Percentiles rank a stretch among this genome's conserved stretches.
These are phyloP conservation scores for Phyllotreta striolata DNA, from an alignment of 2,888 invertebrate genomes.

Conservation along the genomic window DNA sequence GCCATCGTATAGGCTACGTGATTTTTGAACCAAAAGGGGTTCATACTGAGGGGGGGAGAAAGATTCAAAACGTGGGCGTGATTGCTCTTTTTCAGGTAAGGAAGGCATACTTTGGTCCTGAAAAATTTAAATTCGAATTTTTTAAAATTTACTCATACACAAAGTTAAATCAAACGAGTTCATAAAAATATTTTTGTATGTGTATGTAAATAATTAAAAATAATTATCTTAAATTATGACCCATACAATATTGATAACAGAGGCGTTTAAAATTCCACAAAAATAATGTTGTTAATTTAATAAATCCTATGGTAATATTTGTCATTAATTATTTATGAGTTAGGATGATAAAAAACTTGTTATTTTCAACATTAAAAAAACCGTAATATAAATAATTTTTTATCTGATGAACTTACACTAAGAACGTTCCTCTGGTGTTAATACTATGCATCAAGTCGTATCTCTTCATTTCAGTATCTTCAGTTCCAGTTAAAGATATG, in stretches of 20 bases:
- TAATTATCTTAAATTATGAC: no score
- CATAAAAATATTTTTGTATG: no score
- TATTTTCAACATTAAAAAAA: background rate
- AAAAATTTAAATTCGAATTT: conserved; percentile 48
- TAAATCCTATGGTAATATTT: no score
- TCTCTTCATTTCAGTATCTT: conserved; percentile 90
- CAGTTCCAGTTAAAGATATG: conserved; percentile 84
- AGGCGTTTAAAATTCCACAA: no score
- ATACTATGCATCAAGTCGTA: conserved; percentile 96
- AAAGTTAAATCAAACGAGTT: no score
- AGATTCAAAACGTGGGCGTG: conserved; percentile 96
- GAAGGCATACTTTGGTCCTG: conserved; percentile 90
- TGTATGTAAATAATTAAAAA: no score
- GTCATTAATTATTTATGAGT: no score
- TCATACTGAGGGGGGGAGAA: conserved; percentile 92
- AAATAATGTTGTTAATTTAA: background rate
- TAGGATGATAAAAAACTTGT: background rate
- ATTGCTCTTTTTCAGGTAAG: conserved; percentile 82
- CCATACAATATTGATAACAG: no score
- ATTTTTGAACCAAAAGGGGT: conserved; percentile 87
- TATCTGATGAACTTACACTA: conserved; percentile 72
- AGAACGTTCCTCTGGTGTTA: conserved; percentile 93
- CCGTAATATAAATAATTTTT: conserved; percentile 41
- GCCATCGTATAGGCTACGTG: conserved; percentile 98
- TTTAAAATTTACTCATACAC: background rate